Conservation (phyloP, 2,888 invertebrate genomes). For the Eumacrocentrus americanus region DNA sequence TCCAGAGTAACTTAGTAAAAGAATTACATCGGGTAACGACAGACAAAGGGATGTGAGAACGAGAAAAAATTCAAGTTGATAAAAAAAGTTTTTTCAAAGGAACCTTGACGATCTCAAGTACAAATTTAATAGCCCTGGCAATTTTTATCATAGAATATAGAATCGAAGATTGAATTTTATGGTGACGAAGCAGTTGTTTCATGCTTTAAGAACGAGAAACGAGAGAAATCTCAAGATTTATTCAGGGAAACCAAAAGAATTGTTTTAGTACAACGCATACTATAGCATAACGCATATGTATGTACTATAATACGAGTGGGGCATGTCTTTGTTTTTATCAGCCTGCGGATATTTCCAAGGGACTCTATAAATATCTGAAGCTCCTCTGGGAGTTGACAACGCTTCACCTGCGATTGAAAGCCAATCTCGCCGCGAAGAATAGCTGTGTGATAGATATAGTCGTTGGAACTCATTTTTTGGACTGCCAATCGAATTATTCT, state of each 20-base stretch:
- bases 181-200: too few species aligned
- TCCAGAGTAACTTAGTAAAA: background rate
- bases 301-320: too few species aligned
- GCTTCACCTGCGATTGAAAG: background rate
- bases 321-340: conserved; percentile 3
- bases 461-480: conserved; percentile 6
- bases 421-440: conserved; percentile 3
- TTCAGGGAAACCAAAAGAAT: too few species aligned
- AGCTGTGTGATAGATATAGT: background rate
- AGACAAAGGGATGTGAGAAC: background rate
- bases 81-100: too few species aligned
- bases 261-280: too few species aligned
- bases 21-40: background rate
- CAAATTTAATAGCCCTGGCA: too few species aligned
- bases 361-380: conserved; percentile 15
- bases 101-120: too few species aligned
- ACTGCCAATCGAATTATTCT: background rate
- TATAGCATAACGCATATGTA: too few species aligned
- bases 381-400: background rate
- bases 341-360: conserved; percentile 5
- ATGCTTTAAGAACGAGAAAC: too few species aligned
- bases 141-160: too few species aligned
- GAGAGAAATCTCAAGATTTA: too few species aligned
- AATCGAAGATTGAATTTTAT: too few species aligned
- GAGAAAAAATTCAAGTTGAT: background rate